Conservation (phyloP, 2,888 invertebrate species). For the Microchrysa polita region DNA sequence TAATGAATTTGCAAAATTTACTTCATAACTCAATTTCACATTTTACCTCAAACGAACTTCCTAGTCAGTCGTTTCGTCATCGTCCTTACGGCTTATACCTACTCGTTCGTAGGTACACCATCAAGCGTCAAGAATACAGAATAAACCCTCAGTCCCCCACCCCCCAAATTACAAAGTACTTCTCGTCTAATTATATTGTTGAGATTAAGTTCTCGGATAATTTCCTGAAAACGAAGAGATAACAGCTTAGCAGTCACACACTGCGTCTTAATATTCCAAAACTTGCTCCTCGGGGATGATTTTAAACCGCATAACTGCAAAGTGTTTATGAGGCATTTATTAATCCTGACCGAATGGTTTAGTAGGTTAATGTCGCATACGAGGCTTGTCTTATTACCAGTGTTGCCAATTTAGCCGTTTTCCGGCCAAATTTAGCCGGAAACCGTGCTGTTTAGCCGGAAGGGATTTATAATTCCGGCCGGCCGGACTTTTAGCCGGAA, state of each 20-base stretch:
- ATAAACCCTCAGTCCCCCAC: not conserved
- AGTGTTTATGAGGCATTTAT: not conserved
- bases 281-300: not conserved
- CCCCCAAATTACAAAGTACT: slow-evolving; percentile 13
- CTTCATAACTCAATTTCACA: slow-evolving; percentile 39
- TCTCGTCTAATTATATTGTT: slow-evolving; percentile 36
- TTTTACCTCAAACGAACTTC: slow-evolving; percentile 40
- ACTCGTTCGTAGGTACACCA: not conserved
- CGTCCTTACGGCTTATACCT: not conserved
- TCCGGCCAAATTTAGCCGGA: no score
- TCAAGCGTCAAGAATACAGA: not conserved
- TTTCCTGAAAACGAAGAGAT: slow-evolving; percentile 35
- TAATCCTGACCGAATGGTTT: not conserved
- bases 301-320: slow-evolving; percentile 1
- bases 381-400: no score
- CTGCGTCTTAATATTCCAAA: not conserved
- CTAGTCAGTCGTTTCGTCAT: not conserved
- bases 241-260: not conserved
- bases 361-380: no score
- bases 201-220: slow-evolving; percentile 30
- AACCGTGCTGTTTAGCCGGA: no score
- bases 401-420: no score
- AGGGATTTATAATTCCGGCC: no score
- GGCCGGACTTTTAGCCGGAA: no score
- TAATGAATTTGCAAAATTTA: slow-evolving; percentile 44